These are phyloP conservation scores for Cyprinus carpio DNA, from an alignment of 2,113 vertebrate genomes.

Conservation along the genomic window DNA sequence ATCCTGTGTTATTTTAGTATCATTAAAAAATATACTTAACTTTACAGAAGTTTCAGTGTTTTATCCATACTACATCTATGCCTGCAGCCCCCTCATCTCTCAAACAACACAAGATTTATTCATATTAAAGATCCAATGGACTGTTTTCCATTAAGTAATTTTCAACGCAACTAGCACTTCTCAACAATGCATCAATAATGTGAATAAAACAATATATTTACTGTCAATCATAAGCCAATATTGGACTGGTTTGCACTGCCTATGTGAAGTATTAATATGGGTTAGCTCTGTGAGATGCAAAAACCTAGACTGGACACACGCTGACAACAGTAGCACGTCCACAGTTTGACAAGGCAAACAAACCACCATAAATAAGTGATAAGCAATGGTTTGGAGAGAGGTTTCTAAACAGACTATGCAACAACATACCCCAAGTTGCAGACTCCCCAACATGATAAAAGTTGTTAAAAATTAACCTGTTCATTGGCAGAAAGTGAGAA, in stretches of 20 bases:
- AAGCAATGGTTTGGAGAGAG: constrained; percentile 70
- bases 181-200: constrained; percentile 67
- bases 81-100: constrained; percentile 53
- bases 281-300: constrained; percentile 79
- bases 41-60: too few species aligned
- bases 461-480: constrained; percentile 20
- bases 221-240: constrained; percentile 67
- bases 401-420: constrained; percentile 58
- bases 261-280: constrained; percentile 79
- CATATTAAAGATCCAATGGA: constrained; percentile 62
- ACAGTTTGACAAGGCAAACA: constrained; percentile 77
- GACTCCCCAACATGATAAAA: constrained; percentile 45
- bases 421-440: constrained; percentile 59
- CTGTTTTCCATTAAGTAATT: constrained; percentile 58
- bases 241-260: constrained; percentile 64
- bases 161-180: constrained; percentile 48
- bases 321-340: constrained; percentile 74
- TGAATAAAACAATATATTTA: constrained; percentile 64
- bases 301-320: constrained; percentile 69
- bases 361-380: constrained; percentile 76
- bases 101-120: constrained; percentile 58
- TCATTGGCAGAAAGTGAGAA: background rate
- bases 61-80: constrained; percentile 69
- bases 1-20: background rate
- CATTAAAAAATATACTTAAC: background rate